Percentiles rank a stretch among this genome's conserved stretches.
Conservation (phyloP, 2,888 invertebrate species). For the Acleris holmiana region DNA sequence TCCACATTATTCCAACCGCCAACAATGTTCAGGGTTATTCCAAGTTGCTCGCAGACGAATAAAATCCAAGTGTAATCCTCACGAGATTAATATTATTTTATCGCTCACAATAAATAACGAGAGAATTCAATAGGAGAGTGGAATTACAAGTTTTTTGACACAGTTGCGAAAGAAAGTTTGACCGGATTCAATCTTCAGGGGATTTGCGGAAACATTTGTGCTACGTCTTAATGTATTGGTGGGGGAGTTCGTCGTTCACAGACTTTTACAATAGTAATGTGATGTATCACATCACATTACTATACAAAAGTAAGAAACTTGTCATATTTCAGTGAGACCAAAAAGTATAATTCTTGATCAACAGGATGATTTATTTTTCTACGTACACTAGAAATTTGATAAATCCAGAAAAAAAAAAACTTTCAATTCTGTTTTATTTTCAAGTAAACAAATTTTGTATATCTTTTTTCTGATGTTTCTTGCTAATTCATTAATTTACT, state of each 20-base stretch:
- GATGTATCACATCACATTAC: not conserved
- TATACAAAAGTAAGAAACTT: conserved; percentile 9
- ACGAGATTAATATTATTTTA: conserved; percentile 84
- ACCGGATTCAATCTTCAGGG: conserved; percentile 75
- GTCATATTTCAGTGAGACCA: too few species aligned
- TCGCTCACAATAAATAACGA: conserved; percentile 82
- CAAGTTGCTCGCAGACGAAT: conserved; percentile 75
- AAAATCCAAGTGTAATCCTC: conserved; percentile 79
- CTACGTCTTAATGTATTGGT: conserved; percentile 46
- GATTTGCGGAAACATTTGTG: conserved; percentile 70
- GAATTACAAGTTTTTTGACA: conserved; percentile 81
- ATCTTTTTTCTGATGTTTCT: too few species aligned
- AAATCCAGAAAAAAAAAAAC: too few species aligned
- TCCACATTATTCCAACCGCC: conserved; percentile 62
- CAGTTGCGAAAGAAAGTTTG: conserved; percentile 71
- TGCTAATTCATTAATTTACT: too few species aligned
- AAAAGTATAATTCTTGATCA: too few species aligned
- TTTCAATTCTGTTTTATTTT: too few species aligned
- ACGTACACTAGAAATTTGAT: too few species aligned
- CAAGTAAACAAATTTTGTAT: too few species aligned
- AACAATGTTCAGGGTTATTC: conserved; percentile 68
- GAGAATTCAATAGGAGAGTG: conserved; percentile 78
- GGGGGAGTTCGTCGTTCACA: not conserved
- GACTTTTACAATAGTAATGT: not conserved
- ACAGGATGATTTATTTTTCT: too few species aligned